These are phyloP conservation scores for Parelbella ahira DNA, from an alignment of 2,888 invertebrate species.

Conservation along the genomic window DNA sequence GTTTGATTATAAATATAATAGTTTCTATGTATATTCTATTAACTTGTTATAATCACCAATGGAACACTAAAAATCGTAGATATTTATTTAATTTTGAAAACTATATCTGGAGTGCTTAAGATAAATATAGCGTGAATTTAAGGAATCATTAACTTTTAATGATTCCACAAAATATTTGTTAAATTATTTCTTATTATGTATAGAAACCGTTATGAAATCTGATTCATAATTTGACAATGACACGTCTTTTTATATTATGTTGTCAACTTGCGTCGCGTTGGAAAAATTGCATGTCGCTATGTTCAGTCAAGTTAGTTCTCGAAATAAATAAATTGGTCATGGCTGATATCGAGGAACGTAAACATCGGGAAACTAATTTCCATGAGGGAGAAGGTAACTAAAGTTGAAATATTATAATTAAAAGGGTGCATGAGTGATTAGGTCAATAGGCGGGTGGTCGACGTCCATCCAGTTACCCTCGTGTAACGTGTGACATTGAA, in stretches of 20 bases:
- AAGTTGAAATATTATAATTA: constrained; percentile 68
- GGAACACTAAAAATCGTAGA: too few species aligned
- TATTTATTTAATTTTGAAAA: too few species aligned
- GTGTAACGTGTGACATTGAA: constrained; percentile 79
- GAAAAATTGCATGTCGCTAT: constrained; percentile 73
- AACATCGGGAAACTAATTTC: constrained; percentile 72
- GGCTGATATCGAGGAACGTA: constrained; percentile 76
- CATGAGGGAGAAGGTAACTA: constrained; percentile 78
- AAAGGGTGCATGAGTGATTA: constrained; percentile 59
- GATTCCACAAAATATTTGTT: too few species aligned
- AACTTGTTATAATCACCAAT: too few species aligned
- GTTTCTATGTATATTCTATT: too few species aligned
- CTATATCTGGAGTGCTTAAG: too few species aligned
- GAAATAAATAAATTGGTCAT: constrained; percentile 78
- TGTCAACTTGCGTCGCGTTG: constrained; percentile 74
- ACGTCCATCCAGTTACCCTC: constrained; percentile 55
- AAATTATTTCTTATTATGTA: too few species aligned
- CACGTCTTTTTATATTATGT: constrained; percentile 56
- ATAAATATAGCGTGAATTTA: too few species aligned
- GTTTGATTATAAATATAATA: too few species aligned
- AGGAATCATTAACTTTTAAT: too few species aligned
- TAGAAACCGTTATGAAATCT: neutral
- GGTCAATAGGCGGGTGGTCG: constrained; percentile 55
- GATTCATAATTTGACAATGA: constrained; percentile 49
- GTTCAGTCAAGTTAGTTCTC: constrained; percentile 74